Evolutionary conservation across 2,113 vertebrate genomes (phyloP).

Genomic region (Talpa occidentalis): DNA sequence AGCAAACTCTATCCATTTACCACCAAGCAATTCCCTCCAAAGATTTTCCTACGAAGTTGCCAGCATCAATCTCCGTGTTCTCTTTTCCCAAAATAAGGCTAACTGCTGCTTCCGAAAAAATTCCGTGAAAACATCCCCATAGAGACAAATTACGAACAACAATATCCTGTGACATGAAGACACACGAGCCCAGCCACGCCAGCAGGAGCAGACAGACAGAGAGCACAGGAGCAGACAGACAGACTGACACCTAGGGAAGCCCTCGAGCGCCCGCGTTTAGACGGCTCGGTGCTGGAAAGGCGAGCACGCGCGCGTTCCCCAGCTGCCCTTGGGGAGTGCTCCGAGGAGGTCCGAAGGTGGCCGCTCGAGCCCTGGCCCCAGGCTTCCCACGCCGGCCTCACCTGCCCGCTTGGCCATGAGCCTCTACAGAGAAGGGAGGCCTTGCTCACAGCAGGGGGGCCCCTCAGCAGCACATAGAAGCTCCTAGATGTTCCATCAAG

Average conservation of each 20-base stretch:
- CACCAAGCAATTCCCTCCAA: background rate
- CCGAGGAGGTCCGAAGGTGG: background rate
- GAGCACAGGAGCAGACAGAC: background rate
- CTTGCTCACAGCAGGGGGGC: background rate
- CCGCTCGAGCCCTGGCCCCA: fast-evolving
- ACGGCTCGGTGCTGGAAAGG: background rate
- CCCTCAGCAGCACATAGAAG: background rate
- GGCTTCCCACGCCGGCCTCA: fast-evolving
- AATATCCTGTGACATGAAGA: background rate
- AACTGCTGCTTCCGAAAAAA: background rate
- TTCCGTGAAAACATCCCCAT: background rate
- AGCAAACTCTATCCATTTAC: background rate
- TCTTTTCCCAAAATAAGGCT: background rate
- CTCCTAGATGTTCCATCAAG: fast-evolving
- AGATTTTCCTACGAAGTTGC: background rate
- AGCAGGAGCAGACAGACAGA: no score
- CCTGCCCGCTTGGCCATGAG: fast-evolving
- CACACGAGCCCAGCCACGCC: background rate
- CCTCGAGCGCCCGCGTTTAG: background rate
- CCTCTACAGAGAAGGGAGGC: background rate
- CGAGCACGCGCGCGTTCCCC: background rate
- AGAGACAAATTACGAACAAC: constrained; percentile 13
- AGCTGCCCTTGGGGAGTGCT: no score
- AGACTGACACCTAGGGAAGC: background rate
- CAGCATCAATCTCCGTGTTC: background rate